Percentiles rank a stretch among this genome's conserved stretches.
phyloP scores from a whole-genome alignment of 2,113 vertebrate species.

The Prochilodus magdalenae region DNA sequence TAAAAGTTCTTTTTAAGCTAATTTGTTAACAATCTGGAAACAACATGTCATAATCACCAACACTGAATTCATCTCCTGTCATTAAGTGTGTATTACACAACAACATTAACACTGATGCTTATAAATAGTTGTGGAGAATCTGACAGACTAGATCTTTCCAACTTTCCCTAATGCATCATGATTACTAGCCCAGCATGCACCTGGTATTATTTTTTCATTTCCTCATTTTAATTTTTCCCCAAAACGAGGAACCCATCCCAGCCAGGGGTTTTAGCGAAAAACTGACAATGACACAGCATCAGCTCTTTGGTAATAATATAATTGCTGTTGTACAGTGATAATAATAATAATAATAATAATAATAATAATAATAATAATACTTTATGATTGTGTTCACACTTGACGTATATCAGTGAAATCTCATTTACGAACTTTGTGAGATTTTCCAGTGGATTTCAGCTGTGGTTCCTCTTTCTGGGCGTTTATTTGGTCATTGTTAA shows the following conservation, averaged over 20 bases:
- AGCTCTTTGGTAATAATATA: too few relatives aligned
- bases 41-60: background rate
- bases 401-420: background rate
- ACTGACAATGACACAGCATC: background rate
- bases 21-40: background rate
- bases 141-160: background rate
- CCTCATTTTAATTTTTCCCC: slow-evolving; percentile 25
- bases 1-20: too few relatives aligned
- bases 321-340: too few relatives aligned
- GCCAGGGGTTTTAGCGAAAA: background rate
- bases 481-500: slow-evolving; percentile 18
- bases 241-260: slow-evolving; percentile 38
- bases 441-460: too few relatives aligned
- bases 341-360: too few relatives aligned
- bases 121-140: background rate
- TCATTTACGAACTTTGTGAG: background rate
- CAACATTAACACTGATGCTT: background rate
- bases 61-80: background rate
- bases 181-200: slow-evolving; percentile 24
- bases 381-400: background rate
- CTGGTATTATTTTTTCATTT: slow-evolving; percentile 2
- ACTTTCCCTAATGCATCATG: background rate
- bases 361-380: too few relatives aligned
- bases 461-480: slow-evolving; percentile 43
- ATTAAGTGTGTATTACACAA: background rate